Base-by-base conservation (phyloP, 2,113 vertebrate genomes). In the Columba janthina region DNA sequence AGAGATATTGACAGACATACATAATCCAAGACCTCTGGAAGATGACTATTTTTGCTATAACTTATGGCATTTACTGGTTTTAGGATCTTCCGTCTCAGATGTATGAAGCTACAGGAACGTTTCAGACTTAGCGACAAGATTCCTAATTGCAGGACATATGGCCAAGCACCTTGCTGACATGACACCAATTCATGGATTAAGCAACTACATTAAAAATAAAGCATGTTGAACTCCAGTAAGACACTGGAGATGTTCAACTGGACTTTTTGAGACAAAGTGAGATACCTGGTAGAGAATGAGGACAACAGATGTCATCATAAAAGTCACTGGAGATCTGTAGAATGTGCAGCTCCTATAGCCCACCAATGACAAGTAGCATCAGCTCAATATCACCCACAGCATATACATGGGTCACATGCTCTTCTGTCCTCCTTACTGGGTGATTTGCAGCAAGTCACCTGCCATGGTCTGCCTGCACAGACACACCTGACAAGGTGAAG, bases 361-460 rank as follows among this genome's bases (percentile, higher is more conserved):
- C n/a, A 24, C 53, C 4, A 6, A 17, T 74, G 42, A 87, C 60
- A 58, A 51, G 42, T 2, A 26, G 44, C 42, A 53, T 31, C 65
- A 67, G 74, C 12, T 29, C 56, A 81, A 16, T 64, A 46, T 48
- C 48, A 71, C 51, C 26, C 20, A 17, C 20, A 61, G 77, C 48
- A 67, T 29, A 20, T 12, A 46, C 13, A 3, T 0, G 10, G 34
- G 12, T 25, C 1, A 0, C 1, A 6, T 31, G 38, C 48, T 81
- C 73, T 51, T 85, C 85, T 57, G 6, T 29, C 53, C 34, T 36
- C 51, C 78, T 58, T 54, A 18, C 31, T 5, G 50, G 28, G 22
- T 72, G 54, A 28, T 9, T 4, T 60, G 32, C 70, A 60, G 48
- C 57, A 40, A 16, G 74, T n/a, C 11, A 7, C 38, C 73, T 77